Evolutionary conservation across 2,888 invertebrate species (phyloP).

Genomic region (Myathropa florea): DNA sequence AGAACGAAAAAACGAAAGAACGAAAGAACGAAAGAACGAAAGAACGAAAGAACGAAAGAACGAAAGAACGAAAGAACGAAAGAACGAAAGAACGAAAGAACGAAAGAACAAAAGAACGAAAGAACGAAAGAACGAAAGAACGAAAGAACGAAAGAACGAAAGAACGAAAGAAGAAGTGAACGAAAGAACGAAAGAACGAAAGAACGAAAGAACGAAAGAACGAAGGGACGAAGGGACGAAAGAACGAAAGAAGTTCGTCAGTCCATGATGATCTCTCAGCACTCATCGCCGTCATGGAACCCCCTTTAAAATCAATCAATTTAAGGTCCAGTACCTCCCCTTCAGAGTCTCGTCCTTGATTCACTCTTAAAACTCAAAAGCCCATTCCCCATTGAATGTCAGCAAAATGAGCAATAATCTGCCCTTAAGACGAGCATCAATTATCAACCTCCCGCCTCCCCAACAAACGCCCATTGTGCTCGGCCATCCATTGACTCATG

Average conservation of each 20-base stretch:
- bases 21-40: background rate
- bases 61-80: background rate
- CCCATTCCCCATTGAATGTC: background rate
- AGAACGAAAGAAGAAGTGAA: background rate
- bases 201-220: background rate
- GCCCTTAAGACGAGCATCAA: background rate
- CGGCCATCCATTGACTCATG: no score
- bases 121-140: background rate
- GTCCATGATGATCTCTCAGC: no score
- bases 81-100: background rate
- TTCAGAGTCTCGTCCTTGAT: no score
- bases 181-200: background rate
- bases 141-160: background rate
- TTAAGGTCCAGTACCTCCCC: background rate
- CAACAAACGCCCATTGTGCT: no score
- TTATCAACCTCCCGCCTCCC: no score
- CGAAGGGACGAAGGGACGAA: background rate
- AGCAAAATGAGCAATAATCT: background rate
- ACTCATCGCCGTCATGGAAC: no score
- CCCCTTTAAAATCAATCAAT: no score
- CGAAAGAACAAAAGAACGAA: background rate
- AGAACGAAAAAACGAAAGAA: background rate
- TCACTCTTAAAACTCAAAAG: background rate
- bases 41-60: background rate
- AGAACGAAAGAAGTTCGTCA: background rate